A percentile compares a stretch with the other conserved stretches of the same genome.
phyloP scores from a whole-genome alignment of 2,113 vertebrate species.

The Chrysochloris asiatica region DNA sequence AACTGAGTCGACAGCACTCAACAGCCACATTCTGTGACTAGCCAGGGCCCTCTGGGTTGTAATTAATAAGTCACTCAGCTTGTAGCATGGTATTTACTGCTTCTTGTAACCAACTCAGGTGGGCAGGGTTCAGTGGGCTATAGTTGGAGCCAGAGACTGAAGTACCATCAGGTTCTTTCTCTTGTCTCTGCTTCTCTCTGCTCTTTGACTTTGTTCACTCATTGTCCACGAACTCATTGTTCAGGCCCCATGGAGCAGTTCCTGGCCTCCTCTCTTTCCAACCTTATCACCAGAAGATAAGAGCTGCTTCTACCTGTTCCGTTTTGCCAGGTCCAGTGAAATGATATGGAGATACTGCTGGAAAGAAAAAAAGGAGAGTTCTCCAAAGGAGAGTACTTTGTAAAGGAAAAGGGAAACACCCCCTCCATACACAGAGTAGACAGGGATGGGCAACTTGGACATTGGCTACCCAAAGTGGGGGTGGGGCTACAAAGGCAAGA shows the following conservation, averaged over 20 bases:
- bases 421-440: too few relatives aligned
- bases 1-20: too few relatives aligned
- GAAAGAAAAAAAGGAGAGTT: not conserved
- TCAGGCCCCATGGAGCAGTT: not conserved
- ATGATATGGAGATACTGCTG: not conserved
- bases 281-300: too few relatives aligned
- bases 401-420: conserved; percentile 13
- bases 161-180: not conserved
- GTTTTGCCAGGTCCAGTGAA: not conserved
- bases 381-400: not conserved
- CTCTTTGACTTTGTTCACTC: not conserved
- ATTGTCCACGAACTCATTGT: not conserved
- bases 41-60: not conserved
- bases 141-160: not conserved
- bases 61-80: not conserved
- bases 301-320: not conserved
- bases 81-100: not conserved
- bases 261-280: not conserved
- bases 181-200: not conserved
- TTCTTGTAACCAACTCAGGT: not conserved
- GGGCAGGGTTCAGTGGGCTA: not conserved
- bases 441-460: too few relatives aligned
- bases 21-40: too few relatives aligned
- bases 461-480: too few relatives aligned
- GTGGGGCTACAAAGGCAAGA: too few relatives aligned